Base-by-base conservation (phyloP, 2,797 vertebrate species). In the Xenops minutus region DNA sequence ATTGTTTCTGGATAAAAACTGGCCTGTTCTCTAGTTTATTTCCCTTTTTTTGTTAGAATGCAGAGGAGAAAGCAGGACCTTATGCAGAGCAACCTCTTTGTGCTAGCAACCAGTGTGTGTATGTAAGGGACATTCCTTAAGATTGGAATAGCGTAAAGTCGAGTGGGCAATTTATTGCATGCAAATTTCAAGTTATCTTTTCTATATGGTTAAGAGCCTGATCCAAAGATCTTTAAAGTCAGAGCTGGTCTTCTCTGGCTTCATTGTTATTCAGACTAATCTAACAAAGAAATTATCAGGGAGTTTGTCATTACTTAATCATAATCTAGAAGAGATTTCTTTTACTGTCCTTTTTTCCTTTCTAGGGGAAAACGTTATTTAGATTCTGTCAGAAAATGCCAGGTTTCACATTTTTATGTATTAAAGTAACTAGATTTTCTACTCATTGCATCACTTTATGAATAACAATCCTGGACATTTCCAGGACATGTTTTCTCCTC, bases 401-500 rank as follows among this genome's bases (percentile, higher is more conserved):
- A 68, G 26, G 24, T 83, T 95, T 91, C 24, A 22, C 27, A 67
- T 83, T 74, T 82, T 89, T 51, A 69, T 73, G 5, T 44, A 58
- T 32, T 58, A 52, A 92, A 88, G 79, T 78, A 81, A 66, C 73
- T 73, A 88, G 66, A 81, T 93, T 93, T 96, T 94, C 63, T 92
- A 67, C 82, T 85, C 48, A 26, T 86, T 88, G 36, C 59, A 75
- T 88, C 48, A 52, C 48, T 86, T 93, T 41, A 64, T 46, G 52
- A 81, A 69, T 88, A 95, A 96, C 88, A 93, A 46, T 80, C 87
- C 94, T 88, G 92, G 84, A 93, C 75, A 27, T 92, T 93, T 94
- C 76, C 92, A 89, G 94, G 92, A 92, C 67, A 30, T 26, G 14
- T 88, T 92, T 96, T 90, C 63, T 94, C 49, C 83, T 69, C 85